Evolutionary conservation across 1,140 invertebrate species (phyloP).

Genomic region (Sogatella furcifera): DNA sequence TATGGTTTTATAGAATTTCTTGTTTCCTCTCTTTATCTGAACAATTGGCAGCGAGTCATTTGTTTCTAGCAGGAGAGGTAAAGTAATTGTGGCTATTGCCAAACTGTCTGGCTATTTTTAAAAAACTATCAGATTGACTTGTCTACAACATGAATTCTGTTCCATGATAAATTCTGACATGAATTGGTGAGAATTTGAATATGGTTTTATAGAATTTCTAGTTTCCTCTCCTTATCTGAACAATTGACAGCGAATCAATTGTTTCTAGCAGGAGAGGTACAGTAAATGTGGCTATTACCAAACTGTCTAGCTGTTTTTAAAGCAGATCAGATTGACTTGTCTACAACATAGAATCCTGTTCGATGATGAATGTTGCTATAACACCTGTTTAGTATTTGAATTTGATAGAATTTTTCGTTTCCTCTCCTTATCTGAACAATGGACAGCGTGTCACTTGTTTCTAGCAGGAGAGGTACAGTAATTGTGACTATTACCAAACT

Average conservation of each 20-base stretch:
- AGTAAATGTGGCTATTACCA: neutral
- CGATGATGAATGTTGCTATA: too few relatives aligned
- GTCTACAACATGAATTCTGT: neutral
- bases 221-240: neutral
- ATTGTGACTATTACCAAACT: neutral
- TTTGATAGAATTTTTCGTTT: too few relatives aligned
- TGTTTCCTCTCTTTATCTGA: neutral
- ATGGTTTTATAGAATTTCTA: neutral
- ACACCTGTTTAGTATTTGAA: too few relatives aligned
- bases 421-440: neutral
- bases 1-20: too few relatives aligned
- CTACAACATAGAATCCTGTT: too few relatives aligned
- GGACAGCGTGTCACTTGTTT: neutral
- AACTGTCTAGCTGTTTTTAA: neutral
- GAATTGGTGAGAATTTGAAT: neutral
- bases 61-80: neutral
- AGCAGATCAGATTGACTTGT: neutral
- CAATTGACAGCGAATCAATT: neutral
- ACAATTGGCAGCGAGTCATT: neutral
- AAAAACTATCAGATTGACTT: neutral
- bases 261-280: neutral
- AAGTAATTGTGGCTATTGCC: neutral
- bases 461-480: neutral
- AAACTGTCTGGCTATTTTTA: neutral
- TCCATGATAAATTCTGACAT: too few relatives aligned